phyloP scores from a whole-genome alignment of 2,888 invertebrate species.

The Iselma pallidipennis region DNA sequence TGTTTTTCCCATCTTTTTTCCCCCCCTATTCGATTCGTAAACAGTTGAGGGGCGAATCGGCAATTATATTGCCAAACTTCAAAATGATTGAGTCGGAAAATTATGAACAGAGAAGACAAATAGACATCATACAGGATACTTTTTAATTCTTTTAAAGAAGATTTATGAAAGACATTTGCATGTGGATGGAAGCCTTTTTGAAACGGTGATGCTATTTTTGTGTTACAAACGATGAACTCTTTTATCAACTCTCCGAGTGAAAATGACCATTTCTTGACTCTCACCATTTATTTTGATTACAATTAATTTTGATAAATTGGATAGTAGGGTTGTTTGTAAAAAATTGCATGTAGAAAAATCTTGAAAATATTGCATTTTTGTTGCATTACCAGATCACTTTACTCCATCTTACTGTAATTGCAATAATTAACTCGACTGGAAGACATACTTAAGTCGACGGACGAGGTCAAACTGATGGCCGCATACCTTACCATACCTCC shows the following conservation, averaged over 20 bases:
- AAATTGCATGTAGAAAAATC: neutral
- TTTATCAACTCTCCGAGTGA: neutral
- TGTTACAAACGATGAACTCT: neutral
- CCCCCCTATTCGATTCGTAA: neutral
- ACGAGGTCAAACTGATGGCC: slow-evolving; percentile 33
- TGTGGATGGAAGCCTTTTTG: neutral
- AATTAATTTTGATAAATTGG: neutral
- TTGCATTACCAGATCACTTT: slow-evolving; percentile 7
- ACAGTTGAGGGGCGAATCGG: neutral
- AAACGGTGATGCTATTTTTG: neutral
- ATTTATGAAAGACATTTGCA: neutral
- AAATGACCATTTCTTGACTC: neutral
- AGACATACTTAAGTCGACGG: slow-evolving; percentile 33
- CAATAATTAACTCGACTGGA: slow-evolving; percentile 39
- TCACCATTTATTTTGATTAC: neutral
- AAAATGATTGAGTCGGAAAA: neutral
- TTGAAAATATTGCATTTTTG: neutral
- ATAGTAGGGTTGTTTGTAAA: neutral
- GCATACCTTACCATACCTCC: slow-evolving; percentile 28
- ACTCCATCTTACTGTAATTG: slow-evolving; percentile 32
- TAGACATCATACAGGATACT: neutral
- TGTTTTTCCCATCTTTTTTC: neutral
- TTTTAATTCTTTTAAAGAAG: neutral
- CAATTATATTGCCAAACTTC: neutral
- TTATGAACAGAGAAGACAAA: too few species aligned